Base-by-base conservation (phyloP, 2,797 vertebrate species). In the Darevskia mixta region DNA sequence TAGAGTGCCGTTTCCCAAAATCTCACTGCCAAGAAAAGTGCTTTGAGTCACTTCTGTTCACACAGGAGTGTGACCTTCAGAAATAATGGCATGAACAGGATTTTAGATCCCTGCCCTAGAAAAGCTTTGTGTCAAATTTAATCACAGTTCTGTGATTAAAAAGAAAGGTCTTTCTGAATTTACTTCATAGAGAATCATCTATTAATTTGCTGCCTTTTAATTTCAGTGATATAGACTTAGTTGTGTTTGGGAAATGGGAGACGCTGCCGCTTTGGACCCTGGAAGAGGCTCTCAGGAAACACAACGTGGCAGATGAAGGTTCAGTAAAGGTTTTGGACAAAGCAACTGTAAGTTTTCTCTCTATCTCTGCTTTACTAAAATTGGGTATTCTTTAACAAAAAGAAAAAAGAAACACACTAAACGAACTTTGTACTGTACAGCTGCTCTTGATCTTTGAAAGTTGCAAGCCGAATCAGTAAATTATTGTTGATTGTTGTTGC, bases 321-420 rank as follows among this genome's bases (percentile, higher is more conserved):
- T 99, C 99, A 2, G 98, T 99, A 87, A 99, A 99, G 95, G 99
- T 99, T 94, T 97, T 99, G 93, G 99, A 99, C 96, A 99, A 99
- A 96, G 99, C 99, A 87, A 99, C 98, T 93, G 99, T 99, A 97
- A 95, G 97, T 97, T 82, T 3, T 91, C 81, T 13, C 5, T 5
- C 29, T 5, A 76, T 72, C 25, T 85, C 1, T 7, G 3, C 23
- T 38, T 9, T 25, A 8, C 11, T 35, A 67, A 27, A 85, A 78
- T 15, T 25, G 10, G 43, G 41, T n/a, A 64, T 76, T 61, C 32
- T 73, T 55, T 55, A 55, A 55, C 49, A 55, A 75, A 49, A 29
- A 10, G 13, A 27, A 41, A 29, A 64, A 64, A 64, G 20, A 64
- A 55, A 55, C 15, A 15, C 23, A 10, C 25, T 13, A 4, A 27